Base-by-base conservation (phyloP, 2,797 vertebrate species). In the Pelobates cultripes region DNA sequence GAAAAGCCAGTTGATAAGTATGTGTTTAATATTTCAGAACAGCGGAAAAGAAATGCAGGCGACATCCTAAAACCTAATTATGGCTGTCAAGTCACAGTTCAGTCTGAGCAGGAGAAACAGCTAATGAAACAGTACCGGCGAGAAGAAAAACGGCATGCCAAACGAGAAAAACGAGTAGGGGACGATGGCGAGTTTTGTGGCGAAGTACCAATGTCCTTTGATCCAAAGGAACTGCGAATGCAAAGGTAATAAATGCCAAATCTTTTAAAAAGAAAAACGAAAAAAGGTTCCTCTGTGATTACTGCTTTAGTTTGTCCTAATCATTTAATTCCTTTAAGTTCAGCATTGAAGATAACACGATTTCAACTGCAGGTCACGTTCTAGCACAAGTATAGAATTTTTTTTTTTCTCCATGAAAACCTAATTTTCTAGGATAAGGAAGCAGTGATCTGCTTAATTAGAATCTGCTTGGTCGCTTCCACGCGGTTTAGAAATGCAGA, bases 11-110 rank as follows among this genome's bases (percentile, higher is more conserved):
- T 2, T 51, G 10, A 51, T 51, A 51, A 51, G 10, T 51, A 9
- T 43, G 1, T 86, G 3, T 43, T 80, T 43, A 3, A 2, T 88
- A 43, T 88, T 87, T 1, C 91, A 98, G 96, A 97, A 78, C 88
- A 90, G 43, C 91, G 88, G 84, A 94, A 92, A 80, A 96, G 90
- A 87, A 88, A 89, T 77, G 82, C 90, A 63, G 91, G 91, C 10
- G 97, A 98, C 86, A 94, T 89, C 80, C 82, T 91, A 80, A 94
- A 93, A 85, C 97, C 97, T 13, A 91, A 89, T 86, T 98, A 93
- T 44, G 95, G 96, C 53, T 98, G 97, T 90, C 97, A 99, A 95
- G 97, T 99, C 86, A 98, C 94, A 88, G 96, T 99, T 91, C 97
- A 96, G 7, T 99, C 97, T 68, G 97, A 99, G 90, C 96, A 97